Base-by-base conservation (phyloP, 2,888 invertebrate genomes). In the Drosophila mimetica region DNA sequence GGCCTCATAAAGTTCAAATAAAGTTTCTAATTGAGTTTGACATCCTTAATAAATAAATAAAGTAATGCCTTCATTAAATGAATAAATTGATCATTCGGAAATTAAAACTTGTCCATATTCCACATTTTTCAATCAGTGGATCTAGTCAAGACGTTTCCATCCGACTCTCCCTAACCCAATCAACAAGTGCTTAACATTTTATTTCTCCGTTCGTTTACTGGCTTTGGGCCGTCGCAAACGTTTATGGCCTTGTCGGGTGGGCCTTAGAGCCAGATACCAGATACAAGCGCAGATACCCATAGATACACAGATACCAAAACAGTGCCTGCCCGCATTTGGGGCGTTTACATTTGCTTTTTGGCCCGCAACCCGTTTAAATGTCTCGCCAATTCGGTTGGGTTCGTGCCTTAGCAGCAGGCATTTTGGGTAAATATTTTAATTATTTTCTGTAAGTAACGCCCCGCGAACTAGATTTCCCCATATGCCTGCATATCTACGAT, bases 351-450 rank as follows among this genome's bases (percentile, higher is more conserved):
- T 84, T 76, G 34, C 34, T n/a, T 51, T 51, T 58, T 47, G 30
- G 36, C 50, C 50, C 48, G 39, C 71, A 82, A 77, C 75, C 74
- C 53, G 83, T 82, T 79, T 65, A 28, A 41, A 50, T 55, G 50
- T 30, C 58, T 71, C 20, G 28, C 22, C 46, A 41, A 48, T 65
- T 64, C 16, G 54, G 52, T 18, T 41, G 6, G 11, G 13, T 41
- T 18, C 11, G 16, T 14, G 16, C 16, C 16, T 46, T 46, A 16
- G 28, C 28, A 39, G 11, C 41, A 63, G 67, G 64, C 74, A 65
- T 58, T 60, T 76, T 76, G 64, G 73, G 76, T 77, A 79, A 83
- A 82, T 79, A 76, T 77, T 86, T 82, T 67, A 76, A 83, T 82
- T 73, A 73, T 71, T 46, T 46, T 69, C 75, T 8, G 7, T 28